phyloP scores from a whole-genome alignment of 2,113 vertebrate species.

The Puma concolor region DNA sequence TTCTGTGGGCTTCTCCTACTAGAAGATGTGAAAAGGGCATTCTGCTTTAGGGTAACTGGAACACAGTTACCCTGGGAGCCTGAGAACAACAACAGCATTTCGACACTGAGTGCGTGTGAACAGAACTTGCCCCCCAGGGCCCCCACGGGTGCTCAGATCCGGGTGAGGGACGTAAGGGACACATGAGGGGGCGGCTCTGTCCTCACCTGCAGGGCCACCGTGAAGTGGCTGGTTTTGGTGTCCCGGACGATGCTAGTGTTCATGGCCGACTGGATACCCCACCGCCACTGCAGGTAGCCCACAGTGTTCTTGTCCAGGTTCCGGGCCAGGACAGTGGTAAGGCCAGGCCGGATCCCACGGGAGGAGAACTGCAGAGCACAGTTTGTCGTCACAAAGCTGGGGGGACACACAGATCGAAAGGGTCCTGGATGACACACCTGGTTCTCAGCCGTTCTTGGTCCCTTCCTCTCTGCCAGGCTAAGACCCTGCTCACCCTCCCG shows the following conservation, averaged over 20 bases:
- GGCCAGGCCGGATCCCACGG: slow-evolving; percentile 92
- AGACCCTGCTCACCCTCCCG: background rate
- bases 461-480: background rate
- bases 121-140: rapidly evolving
- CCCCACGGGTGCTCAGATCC: rapidly evolving
- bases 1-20: background rate
- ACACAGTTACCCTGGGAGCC: background rate
- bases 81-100: rapidly evolving
- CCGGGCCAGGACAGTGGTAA: slow-evolving; percentile 94
- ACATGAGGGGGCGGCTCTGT: rapidly evolving
- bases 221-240: slow-evolving; percentile 97
- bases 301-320: slow-evolving; percentile 98
- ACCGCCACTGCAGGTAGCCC: slow-evolving; percentile 99
- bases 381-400: slow-evolving; percentile 94
- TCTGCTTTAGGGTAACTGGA: background rate
- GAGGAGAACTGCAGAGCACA: slow-evolving; percentile 97
- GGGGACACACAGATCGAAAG: slow-evolving; percentile 54
- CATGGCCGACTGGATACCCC: slow-evolving; percentile 98
- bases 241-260: slow-evolving; percentile 97
- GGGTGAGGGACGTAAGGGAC: rapidly evolving
- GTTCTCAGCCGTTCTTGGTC: background rate
- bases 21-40: background rate
- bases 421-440: background rate
- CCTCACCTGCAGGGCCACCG: slow-evolving; percentile 93
- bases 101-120: rapidly evolving